These are phyloP conservation scores for Montifringilla adamsi DNA, from an alignment of 2,113 vertebrate species.

Conservation along the genomic window DNA sequence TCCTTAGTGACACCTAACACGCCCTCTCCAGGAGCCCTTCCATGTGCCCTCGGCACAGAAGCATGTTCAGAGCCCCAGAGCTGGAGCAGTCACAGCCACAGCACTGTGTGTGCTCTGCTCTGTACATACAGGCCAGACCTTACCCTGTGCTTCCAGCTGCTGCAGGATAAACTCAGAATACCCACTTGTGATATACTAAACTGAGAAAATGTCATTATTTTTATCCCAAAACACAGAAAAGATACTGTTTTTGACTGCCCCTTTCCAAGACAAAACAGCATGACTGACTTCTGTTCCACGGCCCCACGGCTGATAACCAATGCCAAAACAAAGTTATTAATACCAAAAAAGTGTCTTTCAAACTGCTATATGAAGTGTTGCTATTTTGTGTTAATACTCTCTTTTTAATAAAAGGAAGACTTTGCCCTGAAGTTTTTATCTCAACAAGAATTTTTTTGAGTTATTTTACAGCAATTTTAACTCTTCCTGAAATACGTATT, in stretches of 20 bases:
- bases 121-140: fast-evolving
- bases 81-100: neutral
- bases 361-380: neutral
- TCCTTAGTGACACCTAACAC: fast-evolving
- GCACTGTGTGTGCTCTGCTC: neutral
- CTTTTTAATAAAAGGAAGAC: constrained; percentile 3
- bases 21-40: neutral
- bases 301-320: neutral
- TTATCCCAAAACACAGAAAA: neutral
- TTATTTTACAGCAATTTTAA: constrained; percentile 24
- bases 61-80: neutral
- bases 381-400: neutral
- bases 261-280: neutral
- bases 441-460: neutral
- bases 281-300: neutral
- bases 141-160: neutral
- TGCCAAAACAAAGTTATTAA: constrained; percentile 1
- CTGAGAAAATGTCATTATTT: neutral
- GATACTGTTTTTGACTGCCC: neutral
- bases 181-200: fast-evolving
- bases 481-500: neutral
- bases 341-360: constrained; percentile 18
- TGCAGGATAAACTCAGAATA: fast-evolving
- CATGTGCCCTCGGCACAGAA: fast-evolving
- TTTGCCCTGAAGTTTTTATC: neutral